Conservation (phyloP, 2,113 vertebrate species). For the Gopherus evgoodei region DNA sequence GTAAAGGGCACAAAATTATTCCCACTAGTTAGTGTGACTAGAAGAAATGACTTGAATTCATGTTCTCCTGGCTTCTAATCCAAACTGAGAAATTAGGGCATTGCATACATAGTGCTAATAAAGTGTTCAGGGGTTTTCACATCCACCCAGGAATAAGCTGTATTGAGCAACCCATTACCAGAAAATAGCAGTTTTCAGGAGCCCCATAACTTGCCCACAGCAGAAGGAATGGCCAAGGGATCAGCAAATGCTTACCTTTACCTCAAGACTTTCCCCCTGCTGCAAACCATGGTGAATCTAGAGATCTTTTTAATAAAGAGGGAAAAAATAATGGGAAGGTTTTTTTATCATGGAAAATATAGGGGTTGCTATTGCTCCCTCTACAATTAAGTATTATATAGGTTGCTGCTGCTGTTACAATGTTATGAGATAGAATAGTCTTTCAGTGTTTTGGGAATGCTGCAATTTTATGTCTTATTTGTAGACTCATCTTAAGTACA, state of each 20-base stretch:
- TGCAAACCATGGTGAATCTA: neutral
- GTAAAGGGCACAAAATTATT: neutral
- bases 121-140: neutral
- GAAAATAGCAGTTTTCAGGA: neutral
- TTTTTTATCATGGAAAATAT: neutral
- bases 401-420: neutral
- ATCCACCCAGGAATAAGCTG: neutral
- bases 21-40: neutral
- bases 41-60: accelerated
- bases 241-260: neutral
- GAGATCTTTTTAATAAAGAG: neutral
- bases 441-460: neutral
- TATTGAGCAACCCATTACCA: neutral
- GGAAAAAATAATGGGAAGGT: neutral
- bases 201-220: neutral
- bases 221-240: neutral
- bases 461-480: neutral
- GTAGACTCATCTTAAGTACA: neutral
- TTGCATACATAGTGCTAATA: neutral
- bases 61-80: neutral
- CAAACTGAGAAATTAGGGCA: no score
- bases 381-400: neutral
- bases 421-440: neutral
- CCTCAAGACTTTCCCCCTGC: neutral
- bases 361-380: neutral